A percentile compares a stretch with the other conserved stretches of the same genome.
phyloP scores from a whole-genome alignment of 2,888 invertebrate genomes.

The Ochropleura plecta region DNA sequence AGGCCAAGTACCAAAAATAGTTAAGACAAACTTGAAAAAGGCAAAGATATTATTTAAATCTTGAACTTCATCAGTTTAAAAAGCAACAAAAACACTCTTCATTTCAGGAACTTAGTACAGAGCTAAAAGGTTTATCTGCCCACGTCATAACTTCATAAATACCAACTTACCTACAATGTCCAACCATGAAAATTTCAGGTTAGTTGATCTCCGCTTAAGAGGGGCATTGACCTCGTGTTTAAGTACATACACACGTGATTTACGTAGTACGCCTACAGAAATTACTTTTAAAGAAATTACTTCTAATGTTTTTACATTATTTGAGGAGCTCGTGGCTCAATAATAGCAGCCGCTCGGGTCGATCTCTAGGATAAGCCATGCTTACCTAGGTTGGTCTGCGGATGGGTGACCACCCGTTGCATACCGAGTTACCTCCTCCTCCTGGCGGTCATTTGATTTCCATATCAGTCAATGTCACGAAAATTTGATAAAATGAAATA shows the following conservation, averaged over 20 bases:
- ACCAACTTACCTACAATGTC: neutral
- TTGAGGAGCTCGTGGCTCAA: too few species aligned
- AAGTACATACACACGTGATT: neutral
- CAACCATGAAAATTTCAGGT: conserved; percentile 15
- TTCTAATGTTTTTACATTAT: too few species aligned
- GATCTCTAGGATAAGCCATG: too few species aligned
- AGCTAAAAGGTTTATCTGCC: conserved; percentile 24
- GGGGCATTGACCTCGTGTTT: conserved; percentile 4
- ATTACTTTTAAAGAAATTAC: too few species aligned
- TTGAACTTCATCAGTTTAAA: neutral
- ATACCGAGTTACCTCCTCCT: too few species aligned
- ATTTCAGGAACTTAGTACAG: neutral
- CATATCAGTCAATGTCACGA: neutral
- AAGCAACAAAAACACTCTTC: conserved; percentile 2
- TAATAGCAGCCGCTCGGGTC: too few species aligned
- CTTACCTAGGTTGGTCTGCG: too few species aligned
- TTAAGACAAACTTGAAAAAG: neutral
- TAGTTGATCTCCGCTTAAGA: conserved; percentile 15
- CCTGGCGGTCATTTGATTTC: too few species aligned
- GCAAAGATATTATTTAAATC: conserved; percentile 2
- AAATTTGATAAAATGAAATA: neutral
- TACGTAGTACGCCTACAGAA: neutral
- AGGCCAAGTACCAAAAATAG: neutral
- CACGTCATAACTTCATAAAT: conserved; percentile 3
- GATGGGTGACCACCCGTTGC: too few species aligned